phyloP scores from a whole-genome alignment of 2,888 invertebrate species.

The Rhodophaea formosa region DNA sequence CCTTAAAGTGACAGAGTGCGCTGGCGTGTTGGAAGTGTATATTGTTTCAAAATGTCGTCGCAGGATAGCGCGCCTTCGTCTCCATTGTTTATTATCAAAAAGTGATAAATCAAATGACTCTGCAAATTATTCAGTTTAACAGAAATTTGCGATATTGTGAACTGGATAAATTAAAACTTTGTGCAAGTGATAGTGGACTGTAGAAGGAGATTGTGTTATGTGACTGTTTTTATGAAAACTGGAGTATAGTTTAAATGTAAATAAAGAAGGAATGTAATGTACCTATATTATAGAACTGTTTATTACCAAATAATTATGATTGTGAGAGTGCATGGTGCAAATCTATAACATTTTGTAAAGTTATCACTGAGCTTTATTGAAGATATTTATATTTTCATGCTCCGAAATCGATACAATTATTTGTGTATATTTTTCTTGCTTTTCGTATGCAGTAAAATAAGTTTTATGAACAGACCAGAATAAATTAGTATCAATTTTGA shows the following conservation, averaged over 20 bases:
- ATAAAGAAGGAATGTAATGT: background rate
- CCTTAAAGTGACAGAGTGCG: constrained; percentile 81
- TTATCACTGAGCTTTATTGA: background rate
- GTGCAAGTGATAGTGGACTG: constrained; percentile 32
- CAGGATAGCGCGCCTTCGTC: constrained; percentile 61
- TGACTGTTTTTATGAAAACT: constrained; percentile 20
- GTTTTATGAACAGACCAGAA: background rate
- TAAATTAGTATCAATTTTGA: background rate
- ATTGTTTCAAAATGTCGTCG: constrained; percentile 79
- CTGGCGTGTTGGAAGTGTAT: constrained; percentile 79
- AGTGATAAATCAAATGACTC: constrained; percentile 79
- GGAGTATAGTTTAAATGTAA: background rate
- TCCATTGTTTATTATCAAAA: constrained; percentile 77
- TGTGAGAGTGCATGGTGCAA: background rate
- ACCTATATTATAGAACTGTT: background rate
- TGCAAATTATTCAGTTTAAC: constrained; percentile 56
- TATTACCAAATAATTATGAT: background rate
- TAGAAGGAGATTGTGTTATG: constrained; percentile 22
- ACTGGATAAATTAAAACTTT: constrained; percentile 24
- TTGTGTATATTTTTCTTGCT: background rate
- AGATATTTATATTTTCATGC: background rate
- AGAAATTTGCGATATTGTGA: constrained; percentile 36
- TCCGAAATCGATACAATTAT: background rate
- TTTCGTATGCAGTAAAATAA: background rate
- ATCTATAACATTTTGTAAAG: background rate